Conservation (phyloP, 2,797 vertebrate genomes). For the Phrynocephalus guinanensis region DNA sequence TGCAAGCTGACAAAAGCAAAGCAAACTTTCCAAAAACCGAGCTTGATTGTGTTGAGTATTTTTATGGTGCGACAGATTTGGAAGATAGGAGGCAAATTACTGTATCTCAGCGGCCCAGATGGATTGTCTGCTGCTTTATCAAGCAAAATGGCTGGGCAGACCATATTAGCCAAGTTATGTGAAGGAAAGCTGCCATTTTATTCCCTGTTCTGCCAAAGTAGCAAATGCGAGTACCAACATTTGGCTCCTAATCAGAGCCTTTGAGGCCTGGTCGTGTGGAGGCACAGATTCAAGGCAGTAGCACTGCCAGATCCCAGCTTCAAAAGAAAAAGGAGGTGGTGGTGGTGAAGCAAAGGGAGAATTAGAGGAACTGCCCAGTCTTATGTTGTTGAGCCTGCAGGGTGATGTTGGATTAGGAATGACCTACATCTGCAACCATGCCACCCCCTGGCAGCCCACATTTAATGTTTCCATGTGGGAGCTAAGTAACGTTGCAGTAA, state of each 20-base stretch:
- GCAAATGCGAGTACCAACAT: not conserved
- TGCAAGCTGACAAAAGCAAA: constrained; percentile 13
- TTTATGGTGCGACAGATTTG: constrained; percentile 23
- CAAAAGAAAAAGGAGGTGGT: not conserved
- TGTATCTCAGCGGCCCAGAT: constrained; percentile 13
- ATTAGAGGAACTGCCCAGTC: not conserved
- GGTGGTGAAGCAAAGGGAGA: not conserved
- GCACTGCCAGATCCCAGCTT: constrained; percentile 3
- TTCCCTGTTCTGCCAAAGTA: constrained; percentile 24
- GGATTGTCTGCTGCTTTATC: constrained; percentile 6
- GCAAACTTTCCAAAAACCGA: constrained; percentile 1
- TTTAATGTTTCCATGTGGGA: not conserved
- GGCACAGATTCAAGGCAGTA: not conserved
- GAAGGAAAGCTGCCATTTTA: constrained; percentile 7
- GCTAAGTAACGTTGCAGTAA: not conserved
- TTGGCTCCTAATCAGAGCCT: constrained; percentile 4
- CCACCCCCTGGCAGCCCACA: not conserved
- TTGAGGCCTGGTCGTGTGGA: not conserved
- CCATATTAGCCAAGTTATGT: not conserved
- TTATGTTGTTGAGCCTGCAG: constrained; percentile 9
- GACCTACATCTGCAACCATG: not conserved
- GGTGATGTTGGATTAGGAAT: constrained; percentile 10
- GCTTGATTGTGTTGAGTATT: constrained; percentile 5
- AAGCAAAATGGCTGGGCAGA: constrained; percentile 26
- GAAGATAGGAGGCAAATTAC: constrained; percentile 29